Conservation (phyloP, 1,140 invertebrate species). For the Tetramorium alpestre region DNA sequence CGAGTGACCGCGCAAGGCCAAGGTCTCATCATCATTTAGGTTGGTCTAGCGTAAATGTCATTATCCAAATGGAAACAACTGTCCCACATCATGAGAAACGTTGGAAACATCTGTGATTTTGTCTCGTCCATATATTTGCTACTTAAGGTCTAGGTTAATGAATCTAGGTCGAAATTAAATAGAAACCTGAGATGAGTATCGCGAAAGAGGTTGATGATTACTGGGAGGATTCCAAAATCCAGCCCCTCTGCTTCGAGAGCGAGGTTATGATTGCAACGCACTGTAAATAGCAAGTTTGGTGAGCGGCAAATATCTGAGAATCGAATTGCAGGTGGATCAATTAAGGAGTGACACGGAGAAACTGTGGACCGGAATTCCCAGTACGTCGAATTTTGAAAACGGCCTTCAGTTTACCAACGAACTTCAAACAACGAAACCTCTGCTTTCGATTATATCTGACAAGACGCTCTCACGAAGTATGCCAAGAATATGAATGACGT, state of each 20-base stretch:
- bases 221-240: constrained; percentile 79
- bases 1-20: no score
- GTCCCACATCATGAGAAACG: background rate
- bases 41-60: background rate
- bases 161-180: background rate
- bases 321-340: constrained; percentile 74
- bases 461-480: constrained; percentile 82
- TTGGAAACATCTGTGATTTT: constrained; percentile 1
- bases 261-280: constrained; percentile 72
- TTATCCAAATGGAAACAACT: background rate
- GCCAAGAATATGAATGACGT: constrained; percentile 42
- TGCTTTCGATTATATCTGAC: constrained; percentile 82
- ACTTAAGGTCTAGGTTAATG: background rate
- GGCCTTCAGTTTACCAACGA: constrained; percentile 73
- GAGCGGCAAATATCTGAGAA: background rate
- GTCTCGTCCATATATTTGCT: background rate
- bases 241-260: constrained; percentile 80
- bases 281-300: background rate
- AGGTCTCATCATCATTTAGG: background rate
- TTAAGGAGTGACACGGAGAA: constrained; percentile 79
- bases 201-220: constrained; percentile 79
- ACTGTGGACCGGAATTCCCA: constrained; percentile 78
- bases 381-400: constrained; percentile 73
- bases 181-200: constrained; percentile 63
- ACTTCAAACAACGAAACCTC: constrained; percentile 79